phyloP scores from a whole-genome alignment of 2,113 vertebrate genomes.

The Epinephelus lanceolatus region DNA sequence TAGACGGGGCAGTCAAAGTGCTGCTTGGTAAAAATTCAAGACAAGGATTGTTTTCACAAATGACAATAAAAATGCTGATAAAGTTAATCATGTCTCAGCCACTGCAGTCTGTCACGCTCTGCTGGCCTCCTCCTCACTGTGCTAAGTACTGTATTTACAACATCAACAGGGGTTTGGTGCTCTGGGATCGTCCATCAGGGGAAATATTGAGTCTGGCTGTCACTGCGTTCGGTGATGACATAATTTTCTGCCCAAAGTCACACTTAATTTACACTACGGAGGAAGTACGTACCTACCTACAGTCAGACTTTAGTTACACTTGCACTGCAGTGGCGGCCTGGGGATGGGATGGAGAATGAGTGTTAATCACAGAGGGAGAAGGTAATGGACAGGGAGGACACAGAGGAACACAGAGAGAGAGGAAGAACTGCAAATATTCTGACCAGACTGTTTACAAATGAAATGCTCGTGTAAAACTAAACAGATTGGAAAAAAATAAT shows the following conservation, averaged over 20 bases:
- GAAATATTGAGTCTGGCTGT: constrained; percentile 53
- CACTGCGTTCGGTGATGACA: constrained; percentile 58
- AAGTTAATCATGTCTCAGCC: constrained; percentile 58
- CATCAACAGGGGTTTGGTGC: constrained; percentile 51
- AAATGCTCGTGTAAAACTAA: constrained; percentile 7
- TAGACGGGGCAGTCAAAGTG: neutral
- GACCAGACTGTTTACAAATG: constrained; percentile 61
- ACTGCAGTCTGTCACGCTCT: constrained; percentile 65
- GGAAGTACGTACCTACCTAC: constrained; percentile 79
- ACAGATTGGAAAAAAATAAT: neutral
- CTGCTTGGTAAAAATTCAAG: constrained; percentile 9
- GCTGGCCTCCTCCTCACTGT: constrained; percentile 43
- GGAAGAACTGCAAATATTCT: constrained; percentile 74
- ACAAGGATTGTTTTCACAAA: constrained; percentile 18
- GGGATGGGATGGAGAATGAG: constrained; percentile 85
- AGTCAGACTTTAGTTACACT: constrained; percentile 85
- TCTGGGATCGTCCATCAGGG: constrained; percentile 57
- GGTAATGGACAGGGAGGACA: constrained; percentile 59
- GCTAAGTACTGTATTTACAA: constrained; percentile 52
- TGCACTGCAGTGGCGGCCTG: constrained; percentile 85
- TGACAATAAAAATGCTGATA: constrained; percentile 13
- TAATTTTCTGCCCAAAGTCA: constrained; percentile 65
- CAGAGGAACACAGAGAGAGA: constrained; percentile 54
- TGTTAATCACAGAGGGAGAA: constrained; percentile 78
- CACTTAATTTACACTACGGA: constrained; percentile 72